These are phyloP conservation scores for Sphaerodactylus townsendi DNA, from an alignment of 2,113 vertebrate genomes.

Conservation along the genomic window DNA sequence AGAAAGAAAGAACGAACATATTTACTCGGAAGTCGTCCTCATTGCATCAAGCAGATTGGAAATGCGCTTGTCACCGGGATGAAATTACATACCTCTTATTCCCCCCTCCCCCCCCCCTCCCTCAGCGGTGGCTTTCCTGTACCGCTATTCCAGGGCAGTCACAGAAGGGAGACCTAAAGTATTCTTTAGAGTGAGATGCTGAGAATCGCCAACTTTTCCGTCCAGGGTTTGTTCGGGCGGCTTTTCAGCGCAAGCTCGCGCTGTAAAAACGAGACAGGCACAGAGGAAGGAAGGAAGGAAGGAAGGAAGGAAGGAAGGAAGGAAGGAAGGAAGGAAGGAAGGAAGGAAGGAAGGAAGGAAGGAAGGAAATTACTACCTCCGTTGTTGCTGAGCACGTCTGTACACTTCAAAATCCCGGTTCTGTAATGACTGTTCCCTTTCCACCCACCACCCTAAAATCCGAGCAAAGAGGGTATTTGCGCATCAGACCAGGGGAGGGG, in stretches of 20 bases:
- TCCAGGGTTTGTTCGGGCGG: not conserved
- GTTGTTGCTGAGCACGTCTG: not conserved
- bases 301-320: not conserved
- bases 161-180: not conserved
- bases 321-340: not conserved
- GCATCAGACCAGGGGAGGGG: slow-evolving; percentile 77
- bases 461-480: slow-evolving; percentile 86
- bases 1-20: not conserved
- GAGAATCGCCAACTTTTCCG: not conserved
- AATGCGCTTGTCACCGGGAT: not conserved
- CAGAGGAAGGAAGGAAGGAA: too few species aligned
- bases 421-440: not conserved
- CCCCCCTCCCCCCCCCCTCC: not conserved
- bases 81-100: too few species aligned
- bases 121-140: not conserved
- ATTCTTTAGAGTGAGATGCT: not conserved
- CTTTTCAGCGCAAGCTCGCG: slow-evolving; percentile 5
- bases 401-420: slow-evolving; percentile 35
- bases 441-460: not conserved
- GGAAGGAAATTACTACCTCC: slow-evolving; percentile 16
- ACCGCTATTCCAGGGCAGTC: not conserved
- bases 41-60: not conserved
- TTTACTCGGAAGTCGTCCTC: not conserved
- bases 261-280: not conserved
- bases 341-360: not conserved